Evolutionary conservation across 2,113 vertebrate species (phyloP), one percentile per base, ranked within the genome.

Genomic region (Alligator sinensis): DNA sequence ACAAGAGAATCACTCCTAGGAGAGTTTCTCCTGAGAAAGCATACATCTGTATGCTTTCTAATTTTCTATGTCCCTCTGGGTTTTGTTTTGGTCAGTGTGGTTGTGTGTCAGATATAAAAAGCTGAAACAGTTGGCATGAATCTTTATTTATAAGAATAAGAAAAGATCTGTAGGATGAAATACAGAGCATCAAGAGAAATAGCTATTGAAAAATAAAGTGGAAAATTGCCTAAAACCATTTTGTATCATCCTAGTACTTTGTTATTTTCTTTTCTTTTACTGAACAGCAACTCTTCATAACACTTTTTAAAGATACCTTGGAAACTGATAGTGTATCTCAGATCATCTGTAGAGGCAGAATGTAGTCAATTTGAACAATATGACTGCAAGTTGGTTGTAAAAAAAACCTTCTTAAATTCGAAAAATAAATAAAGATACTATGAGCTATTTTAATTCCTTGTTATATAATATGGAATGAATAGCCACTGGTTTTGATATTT

Each of bases 91-190:
- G 2, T 87, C 24, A 47, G 3, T 30, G 55, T 86, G 19, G 5
- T 13, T 88, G 4, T 27, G 21, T 4, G 57, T 1, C 7, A 89
- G 10, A 2, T 90, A 1, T 54, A 85, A 85, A 89, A 3, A 25
- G 4, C 7, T 88, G 25, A 90, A 91, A 80, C 15, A 2, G 0
- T 79, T 63, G 0, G 0, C 58, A 55, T 61, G 13, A 58, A 38
- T 54, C 3, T 80, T 86, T 60, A 30, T n/a, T 89, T 58, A 1
- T 70, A n/a, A 30, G 13, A 82, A 68, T 82, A 8, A 0, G 38
- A 59, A 89, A 1, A 3, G 0, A 47, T 75, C 72, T 30, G 34
- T 11, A 74, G 4, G 2, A 10, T 11, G 5, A 22, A 77, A 88
- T 25, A 8, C 15, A 75, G 7, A 0, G 1, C 63, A 82, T 17